Base-by-base conservation (phyloP, 2,113 vertebrate species). In the Hypanus sabinus region DNA sequence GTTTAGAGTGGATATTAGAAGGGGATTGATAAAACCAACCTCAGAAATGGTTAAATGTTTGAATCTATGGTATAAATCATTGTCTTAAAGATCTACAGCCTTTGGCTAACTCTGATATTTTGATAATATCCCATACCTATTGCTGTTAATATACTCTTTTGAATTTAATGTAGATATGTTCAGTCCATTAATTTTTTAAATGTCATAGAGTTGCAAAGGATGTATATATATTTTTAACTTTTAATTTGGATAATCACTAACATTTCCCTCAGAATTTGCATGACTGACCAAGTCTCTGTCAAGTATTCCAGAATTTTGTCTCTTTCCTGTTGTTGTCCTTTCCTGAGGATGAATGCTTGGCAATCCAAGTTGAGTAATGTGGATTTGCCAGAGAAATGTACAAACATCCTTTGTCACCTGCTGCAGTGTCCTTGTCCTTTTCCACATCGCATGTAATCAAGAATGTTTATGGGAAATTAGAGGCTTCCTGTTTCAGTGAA, bases 261-360 rank as follows among this genome's bases (percentile, higher is more conserved):
- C 75, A 14, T 94, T 94, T 90, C 91, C 70, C 71, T 93, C 18
- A 3, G 46, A 80, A 94, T 95, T 95, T 94, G 95, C 95, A 95
- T 81, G 68, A 76, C 75, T 46, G 57, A 70, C 79, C 38, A 62
- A 94, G 90, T 94, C 94, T 94, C 70, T 68, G 92, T 93, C 94
- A 71, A 70, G 92, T 94, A 73, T 24, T 76, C 94, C 68, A 18
- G 85, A 57, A 94, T 97, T 96, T 97, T 95, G 96, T 95, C 94
- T 95, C 94, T 94, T 96, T 95, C 95, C 95, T 95, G 57, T 94
- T 91, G 94, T 94, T 88, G 94, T 94, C 93, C 94, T 94, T 96
- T 97, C 97, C 97, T 97, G 96, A 97, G 97, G 97, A 97, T 97
- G 96, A 95, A 96, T 36, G 76, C 94, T 95, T 94, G 93, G 93